Evolutionary conservation across 2,797 vertebrate genomes (phyloP), one percentile per base, ranked within the genome.

Genomic region (Distichodus sexfasciatus): DNA sequence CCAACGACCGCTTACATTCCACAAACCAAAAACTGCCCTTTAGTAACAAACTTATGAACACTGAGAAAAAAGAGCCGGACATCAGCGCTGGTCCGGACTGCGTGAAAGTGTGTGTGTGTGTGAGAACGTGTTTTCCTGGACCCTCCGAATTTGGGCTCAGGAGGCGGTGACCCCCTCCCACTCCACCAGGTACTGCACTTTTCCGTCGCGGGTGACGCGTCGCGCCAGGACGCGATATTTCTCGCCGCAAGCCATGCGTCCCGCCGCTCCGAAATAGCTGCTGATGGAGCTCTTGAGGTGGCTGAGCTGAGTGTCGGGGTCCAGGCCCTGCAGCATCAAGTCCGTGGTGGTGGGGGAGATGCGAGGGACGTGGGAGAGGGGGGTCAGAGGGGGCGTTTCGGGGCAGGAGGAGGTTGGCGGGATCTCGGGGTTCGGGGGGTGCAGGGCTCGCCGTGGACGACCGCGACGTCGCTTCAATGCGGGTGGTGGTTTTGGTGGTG

Each of bases 141-240:
- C n/a, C n/a, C n/a, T n/a, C n/a, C n/a, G n/a, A n/a, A n/a, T n/a
- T 19, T 2, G 31, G 71, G 86, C 88, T 93, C 95, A 99, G 65
- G 97, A 98, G 46, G 97, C 96, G 73, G 96, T 97, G 71, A 97
- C 95, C 77, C 97, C 97, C 87, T 98, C 97, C 97, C 96, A 99
- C 81, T 99, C 96, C 86, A 99, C 94, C 81, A 99, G 92, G 82
- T 98, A 99, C 94, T 99, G 95, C 87, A 99, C 96, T 88, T 97
- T 98, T 61, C 97, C 96, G 14, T 98, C 97, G 35, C 96, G 90
- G 0, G 97, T 98, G 86, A 98, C 94, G 55, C 96, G 90, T 50
- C 95, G 92, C 80, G 97, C 96, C 84, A 99, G 84, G 48, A 99
- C 92, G 68, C 96, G 93, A 81, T 98, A 98, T 71, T 98, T 97